Evolutionary conservation across 2,113 vertebrate species (phyloP).

Genomic region (Epinephelus fuscoguttatus): DNA sequence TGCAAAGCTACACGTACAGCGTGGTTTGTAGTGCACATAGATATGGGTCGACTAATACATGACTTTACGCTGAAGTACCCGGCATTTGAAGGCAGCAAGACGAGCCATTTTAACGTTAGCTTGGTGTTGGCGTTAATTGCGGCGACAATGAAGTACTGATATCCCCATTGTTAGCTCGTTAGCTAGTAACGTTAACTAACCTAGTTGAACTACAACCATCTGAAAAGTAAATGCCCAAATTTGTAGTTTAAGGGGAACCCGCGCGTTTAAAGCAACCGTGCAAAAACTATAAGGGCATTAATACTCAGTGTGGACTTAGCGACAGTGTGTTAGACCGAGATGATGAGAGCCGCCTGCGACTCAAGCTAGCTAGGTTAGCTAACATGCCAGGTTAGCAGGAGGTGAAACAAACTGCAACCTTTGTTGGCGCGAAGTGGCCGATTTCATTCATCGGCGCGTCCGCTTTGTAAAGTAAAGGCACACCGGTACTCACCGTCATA

Average conservation of each 20-base stretch:
- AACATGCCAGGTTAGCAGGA: slow-evolving; percentile 59
- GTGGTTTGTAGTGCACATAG: neutral
- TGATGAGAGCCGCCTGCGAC: slow-evolving; percentile 40
- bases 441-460: neutral
- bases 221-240: neutral
- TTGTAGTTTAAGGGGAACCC: accelerated
- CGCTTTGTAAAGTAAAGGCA: neutral
- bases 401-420: slow-evolving; percentile 42
- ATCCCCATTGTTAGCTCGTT: slow-evolving; percentile 71
- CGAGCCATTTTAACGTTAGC: slow-evolving; percentile 31
- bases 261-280: neutral
- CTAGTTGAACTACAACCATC: neutral
- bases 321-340: neutral
- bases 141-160: slow-evolving; percentile 57
- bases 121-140: slow-evolving; percentile 48
- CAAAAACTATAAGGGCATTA: neutral
- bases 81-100: neutral
- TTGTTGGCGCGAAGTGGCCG: slow-evolving; percentile 30
- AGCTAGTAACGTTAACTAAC: slow-evolving; percentile 29
- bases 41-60: neutral
- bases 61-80: neutral
- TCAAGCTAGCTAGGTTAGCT: slow-evolving; percentile 74
- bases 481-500: slow-evolving; percentile 89
- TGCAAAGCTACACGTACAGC: neutral
- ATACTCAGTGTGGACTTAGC: neutral